Evolutionary conservation across 1,140 invertebrate genomes (phyloP).

Genomic region (Neotoxoptera formosana): DNA sequence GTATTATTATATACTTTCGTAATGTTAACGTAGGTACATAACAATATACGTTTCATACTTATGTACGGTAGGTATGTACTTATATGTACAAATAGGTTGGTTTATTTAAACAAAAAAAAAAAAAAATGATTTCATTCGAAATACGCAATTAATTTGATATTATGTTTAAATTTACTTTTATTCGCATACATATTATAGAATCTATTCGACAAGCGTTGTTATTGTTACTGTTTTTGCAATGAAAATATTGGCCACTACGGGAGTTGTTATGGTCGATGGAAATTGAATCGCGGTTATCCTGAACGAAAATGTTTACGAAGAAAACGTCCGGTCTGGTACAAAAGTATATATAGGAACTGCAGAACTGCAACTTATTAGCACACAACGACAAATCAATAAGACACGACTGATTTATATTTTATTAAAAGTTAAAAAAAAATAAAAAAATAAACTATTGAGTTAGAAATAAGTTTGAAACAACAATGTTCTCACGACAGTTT

Average conservation of each 20-base stretch:
- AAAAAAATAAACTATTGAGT: neutral
- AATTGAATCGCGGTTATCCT: neutral
- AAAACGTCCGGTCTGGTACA: neutral
- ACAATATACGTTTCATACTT: neutral
- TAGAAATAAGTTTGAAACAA: neutral
- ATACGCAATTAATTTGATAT: neutral
- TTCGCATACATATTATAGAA: neutral
- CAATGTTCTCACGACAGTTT: neutral
- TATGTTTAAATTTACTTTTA: neutral
- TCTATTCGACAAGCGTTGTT: neutral
- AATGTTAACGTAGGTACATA: neutral
- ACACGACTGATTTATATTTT: neutral
- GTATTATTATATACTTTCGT: neutral
- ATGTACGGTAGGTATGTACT: too few species aligned
- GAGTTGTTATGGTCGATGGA: neutral
- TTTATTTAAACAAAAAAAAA: neutral
- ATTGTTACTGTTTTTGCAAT: neutral
- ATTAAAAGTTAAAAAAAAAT: slow-evolving; percentile 6
- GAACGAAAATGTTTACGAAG: neutral
- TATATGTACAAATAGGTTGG: neutral
- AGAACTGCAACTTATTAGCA: neutral
- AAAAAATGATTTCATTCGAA: neutral
- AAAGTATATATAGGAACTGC: neutral
- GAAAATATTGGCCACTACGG: neutral
- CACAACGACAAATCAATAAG: neutral